A percentile compares a stretch with the other conserved stretches of the same genome.
Conservation (phyloP, 2,113 vertebrate species). For the Barbus barbus region DNA sequence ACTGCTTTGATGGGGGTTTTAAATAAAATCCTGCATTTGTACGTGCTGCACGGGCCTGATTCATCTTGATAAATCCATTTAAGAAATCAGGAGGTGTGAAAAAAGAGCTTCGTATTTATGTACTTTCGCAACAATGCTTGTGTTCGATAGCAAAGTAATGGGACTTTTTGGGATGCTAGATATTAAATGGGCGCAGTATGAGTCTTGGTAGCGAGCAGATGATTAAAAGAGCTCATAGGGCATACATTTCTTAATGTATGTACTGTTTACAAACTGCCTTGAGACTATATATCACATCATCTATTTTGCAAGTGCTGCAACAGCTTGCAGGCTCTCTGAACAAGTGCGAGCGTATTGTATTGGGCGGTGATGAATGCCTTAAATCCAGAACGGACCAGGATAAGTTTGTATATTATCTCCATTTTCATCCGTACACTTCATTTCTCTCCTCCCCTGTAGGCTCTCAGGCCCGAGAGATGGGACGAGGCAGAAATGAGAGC, state of each 20-base stretch:
- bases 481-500: slow-evolving; percentile 17
- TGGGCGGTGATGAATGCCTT: slow-evolving; percentile 48
- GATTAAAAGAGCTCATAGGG: slow-evolving; percentile 31
- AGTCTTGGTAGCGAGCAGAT: neutral
- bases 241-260: slow-evolving; percentile 20
- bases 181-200: neutral
- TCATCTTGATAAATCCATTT: slow-evolving; percentile 33
- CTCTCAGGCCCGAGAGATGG: slow-evolving; percentile 39
- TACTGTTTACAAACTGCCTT: slow-evolving; percentile 25
- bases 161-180: neutral
- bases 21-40: slow-evolving; percentile 39
- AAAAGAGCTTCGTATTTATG: slow-evolving; percentile 11
- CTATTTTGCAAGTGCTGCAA: slow-evolving; percentile 35
- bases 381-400: slow-evolving; percentile 49
- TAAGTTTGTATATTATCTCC: slow-evolving; percentile 50
- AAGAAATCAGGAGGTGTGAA: slow-evolving; percentile 25
- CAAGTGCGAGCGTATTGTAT: slow-evolving; percentile 49
- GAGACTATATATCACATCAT: slow-evolving; percentile 17
- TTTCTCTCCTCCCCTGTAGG: slow-evolving; percentile 32
- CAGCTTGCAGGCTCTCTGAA: slow-evolving; percentile 43
- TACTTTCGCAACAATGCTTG: slow-evolving; percentile 7
- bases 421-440: slow-evolving; percentile 35
- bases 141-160: slow-evolving; percentile 8
- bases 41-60: neutral
- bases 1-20: slow-evolving; percentile 41